Conservation (phyloP, 2,888 invertebrate genomes). For the Salticus scenicus region DNA sequence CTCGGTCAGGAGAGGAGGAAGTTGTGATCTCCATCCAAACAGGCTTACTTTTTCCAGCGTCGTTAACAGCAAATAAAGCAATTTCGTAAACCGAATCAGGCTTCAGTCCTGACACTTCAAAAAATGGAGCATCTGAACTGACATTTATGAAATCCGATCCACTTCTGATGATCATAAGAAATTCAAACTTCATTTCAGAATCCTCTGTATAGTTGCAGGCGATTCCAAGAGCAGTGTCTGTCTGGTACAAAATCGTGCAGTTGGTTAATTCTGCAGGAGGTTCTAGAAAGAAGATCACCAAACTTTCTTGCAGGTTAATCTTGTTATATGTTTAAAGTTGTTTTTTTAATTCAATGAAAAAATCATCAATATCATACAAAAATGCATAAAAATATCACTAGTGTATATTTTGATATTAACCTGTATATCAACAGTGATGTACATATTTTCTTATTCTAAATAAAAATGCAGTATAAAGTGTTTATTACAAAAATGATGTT, state of each 20-base stretch:
- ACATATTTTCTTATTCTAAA: too few relatives aligned
- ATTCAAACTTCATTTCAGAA: constrained; percentile 19
- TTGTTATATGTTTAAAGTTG: neutral
- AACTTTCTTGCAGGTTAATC: constrained; percentile 45
- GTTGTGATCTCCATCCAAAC: neutral
- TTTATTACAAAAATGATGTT: too few relatives aligned
- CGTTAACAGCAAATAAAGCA: constrained; percentile 29
- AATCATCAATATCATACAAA: too few relatives aligned
- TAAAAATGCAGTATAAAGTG: too few relatives aligned
- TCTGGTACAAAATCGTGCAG: constrained; percentile 27
- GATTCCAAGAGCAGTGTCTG: constrained; percentile 24
- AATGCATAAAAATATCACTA: too few relatives aligned
- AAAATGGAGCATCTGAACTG: constrained; percentile 25
- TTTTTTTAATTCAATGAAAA: too few relatives aligned
- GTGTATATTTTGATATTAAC: too few relatives aligned
- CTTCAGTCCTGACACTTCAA: constrained; percentile 24
- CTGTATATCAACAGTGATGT: too few relatives aligned
- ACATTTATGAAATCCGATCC: constrained; percentile 30
- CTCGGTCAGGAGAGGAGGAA: neutral
- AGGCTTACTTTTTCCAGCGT: constrained; percentile 30
- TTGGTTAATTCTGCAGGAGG: constrained; percentile 33
- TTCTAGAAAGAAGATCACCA: constrained; percentile 33
- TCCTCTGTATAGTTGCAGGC: constrained; percentile 29
- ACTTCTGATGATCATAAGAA: constrained; percentile 20
- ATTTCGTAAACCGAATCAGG: constrained; percentile 28